Evolutionary conservation across 2,888 invertebrate species (phyloP), one percentile per base, ranked within the genome.

Genomic region (Heteromurus nitidus): DNA sequence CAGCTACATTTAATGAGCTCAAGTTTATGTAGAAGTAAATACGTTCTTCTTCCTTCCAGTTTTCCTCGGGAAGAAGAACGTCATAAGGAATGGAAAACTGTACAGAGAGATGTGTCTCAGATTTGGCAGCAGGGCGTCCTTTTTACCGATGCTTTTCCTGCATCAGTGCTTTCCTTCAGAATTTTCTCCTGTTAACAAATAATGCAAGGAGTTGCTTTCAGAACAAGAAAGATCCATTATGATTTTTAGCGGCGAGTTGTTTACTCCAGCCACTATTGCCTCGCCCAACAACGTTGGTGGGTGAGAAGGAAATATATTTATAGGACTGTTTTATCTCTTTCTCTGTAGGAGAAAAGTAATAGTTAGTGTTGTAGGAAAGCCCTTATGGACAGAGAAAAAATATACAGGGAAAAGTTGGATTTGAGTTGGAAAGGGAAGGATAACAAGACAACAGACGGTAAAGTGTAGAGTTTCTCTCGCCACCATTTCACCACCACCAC

Each of bases 151-250:
- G n/a, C n/a, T n/a, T n/a, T n/a, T n/a, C n/a, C n/a, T n/a, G n/a
- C n/a, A n/a, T n/a, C n/a, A n/a, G n/a, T n/a, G n/a, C n/a, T 26
- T 22, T 55, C 3, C 55, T 55, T n/a, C 24, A 24, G 3, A 9
- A 16, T 20, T 62, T 30, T 31, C 55, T 24, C 7, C 55, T 55
- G 9, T 24, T 55, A 55, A 36, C 30, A 47, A 50, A 50, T 28
- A 42, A 42, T 68, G 68, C 30, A 68, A 36, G 13, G 47, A 50
- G 50, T 18, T 73, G 30, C n/a, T 28, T 68, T 13, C 68, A 5
- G 67, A 76, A 77, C 77, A 77, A 77, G 77, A 70, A 77, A 77
- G 77, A 69, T 77, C 77, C 77, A 77, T 77, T 77, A 77, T 62
- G 22, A 64, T 31, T 69, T 44, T 50, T 77, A 62, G 50, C 42